Base-by-base conservation (phyloP, 2,113 vertebrate species). In the Phylloscopus whistleri region DNA sequence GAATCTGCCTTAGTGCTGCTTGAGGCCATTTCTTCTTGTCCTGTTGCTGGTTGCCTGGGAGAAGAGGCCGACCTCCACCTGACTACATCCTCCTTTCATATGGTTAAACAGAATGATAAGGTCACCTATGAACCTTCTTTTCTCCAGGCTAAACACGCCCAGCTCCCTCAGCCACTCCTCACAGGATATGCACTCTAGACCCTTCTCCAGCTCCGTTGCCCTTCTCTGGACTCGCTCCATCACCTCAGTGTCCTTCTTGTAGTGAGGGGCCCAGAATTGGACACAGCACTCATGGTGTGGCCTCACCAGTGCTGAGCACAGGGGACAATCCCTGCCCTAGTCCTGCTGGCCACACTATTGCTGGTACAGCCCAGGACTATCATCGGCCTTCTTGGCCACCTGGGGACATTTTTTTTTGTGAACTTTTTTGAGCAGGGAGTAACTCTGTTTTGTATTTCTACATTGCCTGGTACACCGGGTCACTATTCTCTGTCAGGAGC, bases 271-370 rank as follows among this genome's bases (percentile, higher is more conserved):
- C n/a, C n/a, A n/a, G n/a, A n/a, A n/a, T n/a, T n/a, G n/a, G n/a
- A n/a, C n/a, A n/a, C n/a, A n/a, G n/a, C n/a, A n/a, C n/a, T n/a
- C n/a, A n/a, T n/a, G n/a, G n/a, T n/a, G n/a, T n/a, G n/a, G n/a
- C n/a, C n/a, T n/a, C n/a, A n/a, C n/a, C n/a, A n/a, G n/a, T n/a
- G n/a, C n/a, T n/a, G n/a, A n/a, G n/a, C n/a, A n/a, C n/a, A n/a
- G n/a, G n/a, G n/a, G n/a, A n/a, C 14, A 35, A 22, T 53, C 55
- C 0, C 9, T 68, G n/a, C 9, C n/a, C n/a, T 27, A 11, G 2
- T 35, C 14, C 39, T 41, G 30, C 55, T 68, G 53, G 30, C 24
- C n/a, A 41, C 46, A 48, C 30, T 13, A 3, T 7, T 48, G 1
- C 48, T 39, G 13, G 39, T n/a, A n/a, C 20, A 53, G 16, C 2